phyloP scores from a whole-genome alignment of 1,140 invertebrate genomes.

The Adoxophyes honmai region DNA sequence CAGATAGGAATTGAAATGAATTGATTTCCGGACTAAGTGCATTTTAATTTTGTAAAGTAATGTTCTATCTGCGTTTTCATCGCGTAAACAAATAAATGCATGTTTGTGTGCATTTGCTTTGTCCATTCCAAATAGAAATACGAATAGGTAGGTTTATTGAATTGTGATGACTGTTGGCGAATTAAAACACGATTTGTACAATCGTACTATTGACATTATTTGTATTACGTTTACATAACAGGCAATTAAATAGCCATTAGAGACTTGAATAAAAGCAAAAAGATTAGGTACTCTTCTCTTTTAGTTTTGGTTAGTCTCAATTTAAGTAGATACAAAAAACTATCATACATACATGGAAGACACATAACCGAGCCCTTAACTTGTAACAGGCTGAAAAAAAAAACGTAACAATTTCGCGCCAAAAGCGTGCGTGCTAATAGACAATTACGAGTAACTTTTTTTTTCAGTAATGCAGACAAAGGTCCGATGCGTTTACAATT shows the following conservation, averaged over 20 bases:
- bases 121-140: too few relatives aligned
- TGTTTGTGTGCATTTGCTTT: too few relatives aligned
- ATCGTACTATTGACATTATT: neutral
- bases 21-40: too few relatives aligned
- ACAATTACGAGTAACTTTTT: constrained; percentile 16
- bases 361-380: neutral
- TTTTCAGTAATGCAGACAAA: constrained; percentile 17
- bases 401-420: neutral
- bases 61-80: too few relatives aligned
- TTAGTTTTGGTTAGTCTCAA: too few relatives aligned
- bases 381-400: neutral
- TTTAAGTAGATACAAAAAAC: too few relatives aligned
- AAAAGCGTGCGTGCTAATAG: constrained; percentile 19
- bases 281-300: too few relatives aligned
- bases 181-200: constrained; percentile 1
- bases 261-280: too few relatives aligned
- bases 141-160: neutral
- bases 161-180: neutral
- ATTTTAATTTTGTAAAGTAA: too few relatives aligned
- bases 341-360: too few relatives aligned
- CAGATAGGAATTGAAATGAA: too few relatives aligned
- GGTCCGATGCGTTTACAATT: constrained; percentile 39
- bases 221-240: neutral
- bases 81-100: neutral
- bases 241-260: too few relatives aligned